phyloP scores from a whole-genome alignment of 2,113 vertebrate species.

The Pyrgilauda ruficollis region DNA sequence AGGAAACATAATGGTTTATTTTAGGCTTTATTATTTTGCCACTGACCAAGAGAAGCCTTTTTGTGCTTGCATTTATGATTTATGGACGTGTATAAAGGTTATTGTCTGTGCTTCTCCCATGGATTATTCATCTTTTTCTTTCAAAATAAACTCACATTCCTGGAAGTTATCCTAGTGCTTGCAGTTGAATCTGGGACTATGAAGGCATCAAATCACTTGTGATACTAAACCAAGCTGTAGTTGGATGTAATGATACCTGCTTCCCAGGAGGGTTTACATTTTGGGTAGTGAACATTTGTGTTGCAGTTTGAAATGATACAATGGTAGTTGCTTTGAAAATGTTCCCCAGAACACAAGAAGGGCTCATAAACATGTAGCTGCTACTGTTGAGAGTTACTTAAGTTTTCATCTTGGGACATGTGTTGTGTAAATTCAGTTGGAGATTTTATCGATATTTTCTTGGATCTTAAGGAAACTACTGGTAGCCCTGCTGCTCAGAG shows the following conservation, averaged over 20 bases:
- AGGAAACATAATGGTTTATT: not conserved
- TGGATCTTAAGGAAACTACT: not conserved
- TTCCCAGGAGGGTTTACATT: not conserved
- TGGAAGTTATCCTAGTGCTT: not conserved
- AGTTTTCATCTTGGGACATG: not conserved
- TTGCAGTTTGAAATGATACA: not conserved
- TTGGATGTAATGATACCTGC: not conserved
- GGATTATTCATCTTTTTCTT: not conserved
- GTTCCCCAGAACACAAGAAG: not conserved
- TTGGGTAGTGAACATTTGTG: not conserved
- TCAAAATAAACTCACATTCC: not conserved
- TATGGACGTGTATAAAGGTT: not conserved
- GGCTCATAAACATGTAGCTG: not conserved
- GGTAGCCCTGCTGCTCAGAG: slow-evolving; percentile 8
- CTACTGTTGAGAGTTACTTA: not conserved
- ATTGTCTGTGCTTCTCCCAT: not conserved
- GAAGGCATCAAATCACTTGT: not conserved
- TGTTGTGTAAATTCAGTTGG: not conserved
- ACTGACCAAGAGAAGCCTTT: not conserved
- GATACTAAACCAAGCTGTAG: not conserved
- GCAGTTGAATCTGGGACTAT: not conserved
- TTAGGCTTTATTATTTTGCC: not conserved
- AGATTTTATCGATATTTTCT: slow-evolving; percentile 13
- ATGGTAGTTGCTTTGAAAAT: slow-evolving; percentile 23
- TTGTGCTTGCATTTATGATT: not conserved